Conservation (phyloP, 2,113 vertebrate genomes). For the Podarcis cretensis region DNA sequence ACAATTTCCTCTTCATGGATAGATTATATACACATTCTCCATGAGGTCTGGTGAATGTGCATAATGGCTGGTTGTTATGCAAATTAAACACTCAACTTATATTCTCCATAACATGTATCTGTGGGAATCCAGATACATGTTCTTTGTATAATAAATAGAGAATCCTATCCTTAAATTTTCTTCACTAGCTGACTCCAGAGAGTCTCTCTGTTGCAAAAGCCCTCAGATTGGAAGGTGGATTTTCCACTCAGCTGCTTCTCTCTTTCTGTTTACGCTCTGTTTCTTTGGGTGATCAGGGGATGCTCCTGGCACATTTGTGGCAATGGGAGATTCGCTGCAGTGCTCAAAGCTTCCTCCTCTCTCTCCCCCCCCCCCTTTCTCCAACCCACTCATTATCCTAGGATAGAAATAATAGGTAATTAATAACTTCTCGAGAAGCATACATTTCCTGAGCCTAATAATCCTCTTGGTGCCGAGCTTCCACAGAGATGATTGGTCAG, state of each 20-base stretch:
- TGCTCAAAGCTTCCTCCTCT: background rate
- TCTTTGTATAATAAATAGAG: background rate
- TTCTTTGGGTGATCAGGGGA: background rate
- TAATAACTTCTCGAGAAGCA: fast-evolving
- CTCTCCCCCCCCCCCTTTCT: background rate
- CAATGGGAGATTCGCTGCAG: background rate
- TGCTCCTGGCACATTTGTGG: background rate
- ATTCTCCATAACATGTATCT: background rate
- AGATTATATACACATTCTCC: no score
- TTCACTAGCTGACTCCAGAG: background rate
- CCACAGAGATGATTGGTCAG: background rate
- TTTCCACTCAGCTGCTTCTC: background rate
- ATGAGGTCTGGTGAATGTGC: no score
- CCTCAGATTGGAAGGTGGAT: background rate
- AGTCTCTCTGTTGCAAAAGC: background rate
- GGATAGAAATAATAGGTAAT: background rate
- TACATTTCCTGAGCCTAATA: background rate
- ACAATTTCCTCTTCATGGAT: no score
- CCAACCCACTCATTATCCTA: fast-evolving
- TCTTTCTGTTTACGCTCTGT: background rate
- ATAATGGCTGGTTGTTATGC: no score
- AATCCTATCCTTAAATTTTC: background rate
- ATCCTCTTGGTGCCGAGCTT: background rate
- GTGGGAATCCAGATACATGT: background rate
- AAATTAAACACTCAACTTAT: no score